phyloP scores from a whole-genome alignment of 2,888 invertebrate species.

The Hemicrepidius hirtus region DNA sequence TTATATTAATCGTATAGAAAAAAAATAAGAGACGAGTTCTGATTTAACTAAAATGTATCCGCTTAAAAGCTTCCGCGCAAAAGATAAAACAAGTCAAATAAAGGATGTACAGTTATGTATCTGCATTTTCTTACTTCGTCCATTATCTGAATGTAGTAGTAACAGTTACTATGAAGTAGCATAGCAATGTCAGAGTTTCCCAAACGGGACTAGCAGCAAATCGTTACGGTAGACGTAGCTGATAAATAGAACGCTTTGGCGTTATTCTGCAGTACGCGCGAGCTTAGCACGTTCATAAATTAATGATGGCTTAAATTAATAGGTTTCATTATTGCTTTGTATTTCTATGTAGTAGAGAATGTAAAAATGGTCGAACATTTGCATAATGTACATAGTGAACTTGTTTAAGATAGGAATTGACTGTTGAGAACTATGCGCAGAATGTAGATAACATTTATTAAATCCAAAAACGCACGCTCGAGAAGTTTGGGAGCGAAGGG shows the following conservation, averaged over 20 bases:
- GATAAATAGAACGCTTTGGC: slow-evolving; percentile 25
- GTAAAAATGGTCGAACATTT: slow-evolving; percentile 29
- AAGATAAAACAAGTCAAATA: no score
- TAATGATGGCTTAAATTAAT: slow-evolving; percentile 33
- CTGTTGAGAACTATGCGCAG: slow-evolving; percentile 64
- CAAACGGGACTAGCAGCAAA: slow-evolving; percentile 33
- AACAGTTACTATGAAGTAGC: not conserved
- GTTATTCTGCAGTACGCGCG: slow-evolving; percentile 30
- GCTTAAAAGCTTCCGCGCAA: no score
- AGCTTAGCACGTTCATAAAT: slow-evolving; percentile 34
- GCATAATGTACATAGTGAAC: slow-evolving; percentile 33
- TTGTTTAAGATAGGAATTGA: slow-evolving; percentile 58
- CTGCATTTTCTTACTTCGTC: not conserved
- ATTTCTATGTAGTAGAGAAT: slow-evolving; percentile 22
- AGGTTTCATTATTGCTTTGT: slow-evolving; percentile 33
- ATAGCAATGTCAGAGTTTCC: slow-evolving; percentile 24
- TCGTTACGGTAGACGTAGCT: slow-evolving; percentile 34
- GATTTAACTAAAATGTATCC: no score
- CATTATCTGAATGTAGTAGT: not conserved
- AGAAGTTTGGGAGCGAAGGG: slow-evolving; percentile 58
- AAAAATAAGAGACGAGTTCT: no score
- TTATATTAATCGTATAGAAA: no score
- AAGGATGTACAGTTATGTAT: not conserved
- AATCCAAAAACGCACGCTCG: slow-evolving; percentile 64
- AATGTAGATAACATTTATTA: slow-evolving; percentile 66